Conservation (phyloP, 2,113 vertebrate genomes). For the Eulacestoma nigropectus region DNA sequence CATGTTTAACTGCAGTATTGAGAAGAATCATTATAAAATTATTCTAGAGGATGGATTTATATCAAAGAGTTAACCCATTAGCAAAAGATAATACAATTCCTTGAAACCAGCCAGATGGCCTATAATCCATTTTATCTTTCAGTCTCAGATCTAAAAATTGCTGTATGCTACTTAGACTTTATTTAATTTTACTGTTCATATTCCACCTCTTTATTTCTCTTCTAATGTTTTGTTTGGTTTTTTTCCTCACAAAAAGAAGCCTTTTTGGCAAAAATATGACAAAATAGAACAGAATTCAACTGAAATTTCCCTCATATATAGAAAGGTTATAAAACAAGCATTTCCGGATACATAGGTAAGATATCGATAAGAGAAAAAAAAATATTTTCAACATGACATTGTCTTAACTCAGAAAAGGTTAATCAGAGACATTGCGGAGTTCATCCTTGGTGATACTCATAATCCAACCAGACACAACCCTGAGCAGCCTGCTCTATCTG, state of each 20-base stretch:
- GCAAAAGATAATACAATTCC: not conserved
- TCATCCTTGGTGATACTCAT: not conserved
- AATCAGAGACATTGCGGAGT: rapidly evolving
- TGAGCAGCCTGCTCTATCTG: not conserved
- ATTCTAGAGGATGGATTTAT: not conserved
- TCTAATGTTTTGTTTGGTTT: not conserved
- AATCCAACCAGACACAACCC: not conserved
- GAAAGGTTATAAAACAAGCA: not conserved
- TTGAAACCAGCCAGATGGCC: not conserved
- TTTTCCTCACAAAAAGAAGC: not conserved
- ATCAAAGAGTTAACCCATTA: not conserved
- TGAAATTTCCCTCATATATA: not conserved
- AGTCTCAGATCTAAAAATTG: not conserved
- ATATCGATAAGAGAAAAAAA: not conserved
- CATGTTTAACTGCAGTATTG: not conserved
- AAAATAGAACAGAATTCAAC: not conserved
- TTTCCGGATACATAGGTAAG: not conserved
- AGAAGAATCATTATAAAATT: not conserved
- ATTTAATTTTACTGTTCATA: not conserved
- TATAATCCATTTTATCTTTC: not conserved
- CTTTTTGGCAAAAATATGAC: not conserved
- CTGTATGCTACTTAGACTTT: not conserved
- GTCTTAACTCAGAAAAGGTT: not conserved
- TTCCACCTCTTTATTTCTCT: not conserved
- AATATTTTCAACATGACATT: not conserved